These are phyloP conservation scores for Acanthopleura granulata DNA, from an alignment of 2,888 invertebrate species.

Conservation along the genomic window DNA sequence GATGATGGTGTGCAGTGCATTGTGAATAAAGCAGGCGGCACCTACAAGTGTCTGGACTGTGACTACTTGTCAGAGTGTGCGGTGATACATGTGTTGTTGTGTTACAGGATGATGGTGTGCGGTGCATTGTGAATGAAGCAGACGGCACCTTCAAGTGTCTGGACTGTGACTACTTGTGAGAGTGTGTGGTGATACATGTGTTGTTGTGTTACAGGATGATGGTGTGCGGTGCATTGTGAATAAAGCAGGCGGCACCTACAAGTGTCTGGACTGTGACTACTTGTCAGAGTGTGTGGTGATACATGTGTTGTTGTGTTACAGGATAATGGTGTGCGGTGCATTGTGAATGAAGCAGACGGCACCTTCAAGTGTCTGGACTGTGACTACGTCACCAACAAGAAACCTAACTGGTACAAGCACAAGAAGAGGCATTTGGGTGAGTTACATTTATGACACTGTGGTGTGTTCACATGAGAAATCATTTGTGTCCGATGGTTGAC, in stretches of 20 bases:
- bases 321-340: background rate
- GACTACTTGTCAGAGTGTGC: too few relatives aligned
- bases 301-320: background rate
- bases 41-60: too few relatives aligned
- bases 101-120: too few relatives aligned
- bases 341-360: conserved; percentile 39
- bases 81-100: too few relatives aligned
- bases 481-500: too few relatives aligned
- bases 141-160: too few relatives aligned
- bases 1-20: too few relatives aligned
- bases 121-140: too few relatives aligned
- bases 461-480: too few relatives aligned
- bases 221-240: conserved; percentile 23
- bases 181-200: background rate
- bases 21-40: too few relatives aligned
- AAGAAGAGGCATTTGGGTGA: conserved; percentile 58
- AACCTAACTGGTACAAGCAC: conserved; percentile 64
- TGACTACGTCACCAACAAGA: conserved; percentile 55
- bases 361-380: conserved; percentile 54
- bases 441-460: too few relatives aligned
- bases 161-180: too few relatives aligned
- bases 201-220: conserved; percentile 5
- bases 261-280: conserved; percentile 4
- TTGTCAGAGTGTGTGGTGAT: background rate
- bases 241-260: conserved; percentile 23